Base-by-base conservation (phyloP, 1,140 invertebrate genomes). In the Rhyzopertha dominica region DNA sequence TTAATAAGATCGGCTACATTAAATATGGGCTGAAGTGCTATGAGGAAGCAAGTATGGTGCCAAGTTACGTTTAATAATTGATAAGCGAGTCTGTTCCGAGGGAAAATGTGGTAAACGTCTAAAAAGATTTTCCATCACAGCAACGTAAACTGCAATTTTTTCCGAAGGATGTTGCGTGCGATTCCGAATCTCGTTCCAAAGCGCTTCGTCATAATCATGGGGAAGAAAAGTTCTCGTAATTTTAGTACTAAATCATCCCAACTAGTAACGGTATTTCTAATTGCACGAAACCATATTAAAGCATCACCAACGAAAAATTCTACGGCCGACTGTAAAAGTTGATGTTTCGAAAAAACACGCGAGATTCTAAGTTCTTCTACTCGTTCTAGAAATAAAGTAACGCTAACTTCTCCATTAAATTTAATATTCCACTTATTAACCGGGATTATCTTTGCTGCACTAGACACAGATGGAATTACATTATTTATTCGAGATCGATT, bases 241-340 rank as follows among this genome's bases (percentile, higher is more conserved):
- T 26, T n/a, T 26, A n/a, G 8, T 26, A 26, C 25, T n/a, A 26
- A 26, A 8, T 26, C 25, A 8, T 26, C 25, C 25, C 25, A 26
- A 8, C 8, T 26, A 8, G 8, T 8, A 8, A 26, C n/a, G n/a
- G 7, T 7, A 26, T 26, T 26, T 26, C 25, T 26, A 26, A 26
- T n/a, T 26, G 25, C 25, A 8, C 25, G 25, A 26, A 8, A 26
- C 30, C 30, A 32, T 12, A 32, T 12, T 32, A 32, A 32, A 14
- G 30, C 30, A 14, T 32, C 30, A 12, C 30, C 30, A 7, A 10
- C 14, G 16, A 32, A 32, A 5, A 32, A 32, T 5, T 32, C 30
- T 12, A 32, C 12, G 10, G 30, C 30, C 7, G 30, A 32, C 14
- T 32, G 30, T 7, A 32, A 32, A 12, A 32, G 16, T 8, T 7